These are phyloP conservation scores for Acleris sparsana DNA, from an alignment of 2,888 invertebrate genomes.

Conservation along the genomic window DNA sequence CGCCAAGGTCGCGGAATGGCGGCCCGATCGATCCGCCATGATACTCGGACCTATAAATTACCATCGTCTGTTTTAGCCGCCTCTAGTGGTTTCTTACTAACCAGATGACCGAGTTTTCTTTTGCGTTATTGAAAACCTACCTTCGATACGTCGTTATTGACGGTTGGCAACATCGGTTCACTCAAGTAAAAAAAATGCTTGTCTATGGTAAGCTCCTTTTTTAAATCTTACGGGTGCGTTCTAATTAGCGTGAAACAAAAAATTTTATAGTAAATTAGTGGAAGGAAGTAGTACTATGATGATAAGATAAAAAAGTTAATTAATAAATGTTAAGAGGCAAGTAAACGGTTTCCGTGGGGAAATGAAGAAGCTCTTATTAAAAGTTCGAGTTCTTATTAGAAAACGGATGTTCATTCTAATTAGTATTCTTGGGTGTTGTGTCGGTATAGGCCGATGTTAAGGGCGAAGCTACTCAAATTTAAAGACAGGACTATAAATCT, in stretches of 20 bases:
- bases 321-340: slow-evolving; percentile 40
- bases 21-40: slow-evolving; percentile 66
- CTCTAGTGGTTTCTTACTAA: slow-evolving; percentile 53
- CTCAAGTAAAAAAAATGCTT: background rate
- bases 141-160: slow-evolving; percentile 5
- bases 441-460: slow-evolving; percentile 10
- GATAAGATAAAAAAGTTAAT: slow-evolving; percentile 42
- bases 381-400: slow-evolving; percentile 46
- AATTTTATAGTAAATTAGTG: slow-evolving; percentile 6
- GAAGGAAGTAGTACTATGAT: slow-evolving; percentile 3
- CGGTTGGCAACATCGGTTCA: background rate
- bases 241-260: slow-evolving; percentile 15
- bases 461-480: slow-evolving; percentile 9
- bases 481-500: slow-evolving; percentile 16
- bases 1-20: slow-evolving; percentile 68
- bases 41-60: slow-evolving; percentile 59
- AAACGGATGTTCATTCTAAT: slow-evolving; percentile 50
- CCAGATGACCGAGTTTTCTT: slow-evolving; percentile 75
- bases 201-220: slow-evolving; percentile 10
- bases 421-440: slow-evolving; percentile 46
- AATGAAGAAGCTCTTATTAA: slow-evolving; percentile 53
- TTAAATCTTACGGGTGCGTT: slow-evolving; percentile 13
- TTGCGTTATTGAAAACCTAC: slow-evolving; percentile 67
- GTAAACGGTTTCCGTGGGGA: slow-evolving; percentile 49
- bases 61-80: slow-evolving; percentile 63